A percentile compares a stretch with the other conserved stretches of the same genome.
Evolutionary conservation across 2,888 invertebrate genomes (phyloP).

Genomic region (Nematopogon swammerdamellus): DNA sequence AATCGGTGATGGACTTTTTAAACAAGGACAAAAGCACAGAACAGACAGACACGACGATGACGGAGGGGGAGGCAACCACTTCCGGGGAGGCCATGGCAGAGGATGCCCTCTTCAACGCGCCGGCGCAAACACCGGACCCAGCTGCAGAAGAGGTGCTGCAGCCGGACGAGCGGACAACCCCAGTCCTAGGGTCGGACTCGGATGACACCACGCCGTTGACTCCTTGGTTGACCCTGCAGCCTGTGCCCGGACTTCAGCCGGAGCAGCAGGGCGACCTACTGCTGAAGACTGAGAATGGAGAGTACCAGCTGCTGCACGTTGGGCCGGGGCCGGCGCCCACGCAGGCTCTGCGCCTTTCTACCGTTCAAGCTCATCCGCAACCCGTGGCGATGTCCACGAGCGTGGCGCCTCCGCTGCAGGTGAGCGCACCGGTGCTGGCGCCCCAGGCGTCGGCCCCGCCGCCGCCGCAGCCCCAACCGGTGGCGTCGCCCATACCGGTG

Average conservation of each 20-base stretch:
- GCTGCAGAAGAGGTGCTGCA: too few species aligned
- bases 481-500: conserved; percentile 16
- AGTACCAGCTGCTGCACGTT: conserved; percentile 88
- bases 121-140: too few species aligned
- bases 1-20: too few species aligned
- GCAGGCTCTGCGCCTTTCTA: conserved; percentile 80
- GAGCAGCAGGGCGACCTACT: conserved; percentile 86
- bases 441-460: conserved; percentile 41
- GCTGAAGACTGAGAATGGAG: conserved; percentile 95
- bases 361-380: conserved; percentile 85
- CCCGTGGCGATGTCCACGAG: conserved; percentile 35
- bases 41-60: too few species aligned
- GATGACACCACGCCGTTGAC: conserved; percentile 77
- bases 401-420: background rate
- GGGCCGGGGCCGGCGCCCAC: conserved; percentile 70
- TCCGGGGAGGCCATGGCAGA: too few species aligned
- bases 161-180: too few species aligned
- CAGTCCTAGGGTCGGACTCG: conserved; percentile 81
- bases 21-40: too few species aligned
- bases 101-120: too few species aligned
- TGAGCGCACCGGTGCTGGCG: conserved; percentile 61
- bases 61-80: too few species aligned
- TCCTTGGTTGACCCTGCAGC: conserved; percentile 82
- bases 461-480: conserved; percentile 17
- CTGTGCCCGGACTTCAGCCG: conserved; percentile 81